phyloP scores from a whole-genome alignment of 2,797 vertebrate species.

The Melanotaenia nigrans region DNA sequence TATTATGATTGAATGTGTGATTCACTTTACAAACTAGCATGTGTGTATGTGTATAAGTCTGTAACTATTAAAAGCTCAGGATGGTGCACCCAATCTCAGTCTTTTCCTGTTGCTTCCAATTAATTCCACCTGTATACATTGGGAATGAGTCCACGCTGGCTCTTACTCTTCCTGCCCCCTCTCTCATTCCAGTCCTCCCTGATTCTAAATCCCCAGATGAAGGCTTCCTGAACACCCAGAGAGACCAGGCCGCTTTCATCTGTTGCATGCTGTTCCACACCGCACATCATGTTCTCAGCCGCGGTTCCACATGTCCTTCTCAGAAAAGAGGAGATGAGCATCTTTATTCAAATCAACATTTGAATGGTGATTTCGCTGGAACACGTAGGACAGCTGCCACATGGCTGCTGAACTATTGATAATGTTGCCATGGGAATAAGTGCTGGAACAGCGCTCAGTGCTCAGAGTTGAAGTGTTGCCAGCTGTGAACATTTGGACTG shows the following conservation, averaged over 20 bases:
- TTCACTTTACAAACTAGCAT: conserved; percentile 20
- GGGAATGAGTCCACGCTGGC: conserved; percentile 70
- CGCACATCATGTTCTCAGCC: conserved; percentile 50
- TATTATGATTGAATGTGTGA: conserved; percentile 15
- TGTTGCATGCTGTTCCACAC: conserved; percentile 33
- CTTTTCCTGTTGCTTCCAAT: conserved; percentile 77
- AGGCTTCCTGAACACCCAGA: conserved; percentile 60
- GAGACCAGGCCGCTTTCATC: conserved; percentile 45
- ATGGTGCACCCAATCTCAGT: conserved; percentile 65
- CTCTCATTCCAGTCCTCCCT: conserved; percentile 49
- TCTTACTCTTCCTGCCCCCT: conserved; percentile 69
- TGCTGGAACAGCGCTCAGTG: conserved; percentile 20
- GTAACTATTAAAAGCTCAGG: conserved; percentile 69
- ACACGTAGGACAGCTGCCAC: conserved; percentile 55
- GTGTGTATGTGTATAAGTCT: conserved; percentile 31
- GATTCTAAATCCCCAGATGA: conserved; percentile 67
- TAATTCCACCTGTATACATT: conserved; percentile 81
- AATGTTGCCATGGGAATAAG: conserved; percentile 70
- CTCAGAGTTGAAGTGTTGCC: conserved; percentile 53
- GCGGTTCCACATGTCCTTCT: conserved; percentile 37
- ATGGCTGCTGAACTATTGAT: conserved; percentile 62
- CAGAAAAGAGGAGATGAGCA: conserved; percentile 55
- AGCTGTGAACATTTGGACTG: conserved; percentile 49
- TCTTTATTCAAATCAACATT: conserved; percentile 68
- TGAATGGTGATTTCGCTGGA: conserved; percentile 63